A percentile compares a stretch with the other conserved stretches of the same genome.
Conservation (phyloP, 2,888 invertebrate genomes). For the Ditula angustiorana region DNA sequence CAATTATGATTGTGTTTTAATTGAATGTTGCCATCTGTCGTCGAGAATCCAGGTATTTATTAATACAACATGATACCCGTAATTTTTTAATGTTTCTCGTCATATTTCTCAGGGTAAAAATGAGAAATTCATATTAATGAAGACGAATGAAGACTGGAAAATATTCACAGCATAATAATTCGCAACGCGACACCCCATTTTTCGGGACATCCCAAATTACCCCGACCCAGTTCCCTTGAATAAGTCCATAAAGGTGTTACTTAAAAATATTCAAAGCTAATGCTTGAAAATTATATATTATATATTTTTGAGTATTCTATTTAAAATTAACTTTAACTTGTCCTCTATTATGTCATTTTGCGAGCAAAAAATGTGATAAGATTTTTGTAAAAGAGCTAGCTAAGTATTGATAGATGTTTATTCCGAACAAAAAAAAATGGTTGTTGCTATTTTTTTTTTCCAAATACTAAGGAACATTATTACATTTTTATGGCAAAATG, state of each 20-base stretch:
- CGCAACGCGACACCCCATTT: conserved; percentile 28
- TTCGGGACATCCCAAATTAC: conserved; percentile 14
- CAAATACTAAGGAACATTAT: too few species aligned
- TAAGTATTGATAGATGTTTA: too few species aligned
- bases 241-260: conserved; percentile 10
- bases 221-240: conserved; percentile 9
- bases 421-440: too few species aligned
- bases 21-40: not conserved
- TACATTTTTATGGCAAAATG: too few species aligned
- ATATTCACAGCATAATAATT: conserved; percentile 16
- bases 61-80: not conserved
- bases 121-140: conserved; percentile 2
- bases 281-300: not conserved
- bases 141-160: conserved; percentile 19
- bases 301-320: too few species aligned
- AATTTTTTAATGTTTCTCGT: not conserved
- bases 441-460: too few species aligned
- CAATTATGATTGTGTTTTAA: not conserved
- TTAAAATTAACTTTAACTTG: too few species aligned
- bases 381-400: too few species aligned
- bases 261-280: conserved; percentile 13
- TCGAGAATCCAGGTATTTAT: conserved; percentile 15
- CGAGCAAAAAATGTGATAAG: too few species aligned
- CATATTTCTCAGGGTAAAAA: not conserved
- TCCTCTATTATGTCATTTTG: too few species aligned